These are phyloP conservation scores for Anoplopoma fimbria DNA, from an alignment of 2,113 vertebrate species.

Conservation along the genomic window DNA sequence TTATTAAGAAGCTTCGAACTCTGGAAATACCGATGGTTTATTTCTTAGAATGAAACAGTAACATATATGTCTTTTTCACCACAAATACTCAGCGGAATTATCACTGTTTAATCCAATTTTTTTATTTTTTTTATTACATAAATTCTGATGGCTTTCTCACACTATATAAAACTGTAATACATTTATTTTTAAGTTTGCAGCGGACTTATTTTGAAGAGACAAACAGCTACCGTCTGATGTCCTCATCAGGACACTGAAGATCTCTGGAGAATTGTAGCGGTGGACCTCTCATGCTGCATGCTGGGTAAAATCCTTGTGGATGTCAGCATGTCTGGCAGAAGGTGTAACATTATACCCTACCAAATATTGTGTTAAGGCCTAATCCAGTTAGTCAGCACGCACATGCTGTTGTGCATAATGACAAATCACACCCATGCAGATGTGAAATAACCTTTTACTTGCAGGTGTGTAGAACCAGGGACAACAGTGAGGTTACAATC, in stretches of 20 bases:
- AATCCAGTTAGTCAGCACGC: constrained; percentile 40
- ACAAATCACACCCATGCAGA: constrained; percentile 35
- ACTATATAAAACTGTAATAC: not conserved
- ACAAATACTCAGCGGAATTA: not conserved
- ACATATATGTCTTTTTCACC: not conserved
- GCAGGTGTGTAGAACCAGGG: not conserved
- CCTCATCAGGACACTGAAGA: constrained; percentile 52
- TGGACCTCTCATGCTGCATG: constrained; percentile 49
- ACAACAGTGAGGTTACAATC: not conserved
- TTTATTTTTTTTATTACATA: not conserved
- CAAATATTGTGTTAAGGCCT: constrained; percentile 51
- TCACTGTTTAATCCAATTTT: not conserved
- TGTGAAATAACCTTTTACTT: constrained; percentile 24
- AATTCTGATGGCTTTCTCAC: not conserved
- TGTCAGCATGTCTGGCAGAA: constrained; percentile 65
- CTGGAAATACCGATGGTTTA: not conserved
- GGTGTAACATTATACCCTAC: constrained; percentile 60
- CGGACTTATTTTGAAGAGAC: not conserved
- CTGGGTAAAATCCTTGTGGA: constrained; percentile 63
- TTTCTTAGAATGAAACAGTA: constrained; percentile 1
- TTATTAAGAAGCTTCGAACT: not conserved
- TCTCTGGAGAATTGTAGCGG: constrained; percentile 40
- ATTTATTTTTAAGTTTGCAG: not conserved
- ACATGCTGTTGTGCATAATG: constrained; percentile 19
- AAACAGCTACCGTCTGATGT: constrained; percentile 26